These are phyloP conservation scores for Amphiduros pacificus DNA, from an alignment of 2,888 invertebrate species.

Conservation along the genomic window DNA sequence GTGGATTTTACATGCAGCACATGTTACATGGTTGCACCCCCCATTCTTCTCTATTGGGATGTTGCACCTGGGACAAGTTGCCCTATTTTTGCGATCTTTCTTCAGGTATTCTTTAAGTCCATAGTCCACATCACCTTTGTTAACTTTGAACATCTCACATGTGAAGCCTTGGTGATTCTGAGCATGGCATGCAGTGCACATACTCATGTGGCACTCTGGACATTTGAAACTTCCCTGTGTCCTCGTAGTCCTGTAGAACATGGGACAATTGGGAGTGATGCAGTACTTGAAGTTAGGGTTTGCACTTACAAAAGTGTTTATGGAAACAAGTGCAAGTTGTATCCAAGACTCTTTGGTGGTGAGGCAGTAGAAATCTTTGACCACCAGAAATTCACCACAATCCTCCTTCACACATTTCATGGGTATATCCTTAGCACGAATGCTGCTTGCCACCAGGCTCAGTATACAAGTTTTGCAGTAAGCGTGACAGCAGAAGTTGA, in stretches of 20 bases:
- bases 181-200: conserved; percentile 43
- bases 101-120: conserved; percentile 32
- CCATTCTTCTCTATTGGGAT: conserved; percentile 41
- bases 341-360: conserved; percentile 31
- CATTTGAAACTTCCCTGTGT: conserved; percentile 34
- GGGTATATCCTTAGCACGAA: conserved; percentile 38
- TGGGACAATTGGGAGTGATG: conserved; percentile 44
- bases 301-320: conserved; percentile 33
- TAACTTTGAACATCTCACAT: conserved; percentile 36
- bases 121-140: conserved; percentile 25
- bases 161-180: conserved; percentile 43
- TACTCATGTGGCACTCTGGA: conserved; percentile 32
- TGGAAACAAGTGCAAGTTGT: conserved; percentile 31
- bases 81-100: conserved; percentile 26
- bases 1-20: conserved; percentile 36
- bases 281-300: conserved; percentile 40
- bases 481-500: conserved; percentile 50
- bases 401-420: conserved; percentile 38
- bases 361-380: conserved; percentile 21
- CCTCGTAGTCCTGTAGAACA: conserved; percentile 39
- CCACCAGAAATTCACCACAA: conserved; percentile 35
- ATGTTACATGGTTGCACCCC: conserved; percentile 49
- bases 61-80: conserved; percentile 43
- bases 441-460: conserved; percentile 28
- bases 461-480: conserved; percentile 43